phyloP scores from a whole-genome alignment of 2,888 invertebrate species.

The Scaptomyza reducta region DNA sequence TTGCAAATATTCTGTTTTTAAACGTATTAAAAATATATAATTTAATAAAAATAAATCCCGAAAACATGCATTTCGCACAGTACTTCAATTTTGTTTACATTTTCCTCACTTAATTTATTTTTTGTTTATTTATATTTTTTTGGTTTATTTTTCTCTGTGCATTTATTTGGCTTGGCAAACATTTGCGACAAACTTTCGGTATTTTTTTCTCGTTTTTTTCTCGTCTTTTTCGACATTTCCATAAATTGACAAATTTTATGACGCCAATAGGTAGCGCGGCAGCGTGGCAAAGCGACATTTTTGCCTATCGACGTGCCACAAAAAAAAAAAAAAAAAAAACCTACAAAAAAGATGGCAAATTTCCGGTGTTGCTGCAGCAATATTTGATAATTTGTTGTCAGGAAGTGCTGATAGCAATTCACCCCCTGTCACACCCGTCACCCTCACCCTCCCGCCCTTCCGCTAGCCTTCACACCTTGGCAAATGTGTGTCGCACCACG shows the following conservation, averaged over 20 bases:
- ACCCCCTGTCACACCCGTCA: no score
- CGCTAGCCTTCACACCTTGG: neutral
- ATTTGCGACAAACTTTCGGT: neutral
- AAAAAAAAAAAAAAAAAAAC: neutral
- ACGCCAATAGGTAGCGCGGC: slow-evolving; percentile 58
- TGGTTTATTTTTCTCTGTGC: slow-evolving; percentile 2
- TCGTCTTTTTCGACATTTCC: slow-evolving; percentile 44
- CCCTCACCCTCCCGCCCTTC: neutral
- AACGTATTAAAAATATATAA: no score
- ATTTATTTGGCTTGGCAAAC: neutral
- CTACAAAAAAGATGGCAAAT: slow-evolving; percentile 32
- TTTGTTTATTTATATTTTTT: neutral
- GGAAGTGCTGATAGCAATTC: slow-evolving; percentile 51
- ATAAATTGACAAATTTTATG: slow-evolving; percentile 71
- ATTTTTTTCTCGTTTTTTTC: neutral
- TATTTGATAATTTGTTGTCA: slow-evolving; percentile 57
- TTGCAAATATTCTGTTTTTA: no score
- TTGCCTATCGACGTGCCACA: slow-evolving; percentile 48
- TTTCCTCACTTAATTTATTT: neutral
- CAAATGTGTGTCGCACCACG: neutral
- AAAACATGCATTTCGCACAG: no score
- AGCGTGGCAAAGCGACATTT: slow-evolving; percentile 28
- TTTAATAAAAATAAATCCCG: no score
- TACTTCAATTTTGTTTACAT: neutral
- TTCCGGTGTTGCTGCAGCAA: slow-evolving; percentile 45